phyloP scores from a whole-genome alignment of 1,140 invertebrate genomes.

The Zaprionus ghesquierei region DNA sequence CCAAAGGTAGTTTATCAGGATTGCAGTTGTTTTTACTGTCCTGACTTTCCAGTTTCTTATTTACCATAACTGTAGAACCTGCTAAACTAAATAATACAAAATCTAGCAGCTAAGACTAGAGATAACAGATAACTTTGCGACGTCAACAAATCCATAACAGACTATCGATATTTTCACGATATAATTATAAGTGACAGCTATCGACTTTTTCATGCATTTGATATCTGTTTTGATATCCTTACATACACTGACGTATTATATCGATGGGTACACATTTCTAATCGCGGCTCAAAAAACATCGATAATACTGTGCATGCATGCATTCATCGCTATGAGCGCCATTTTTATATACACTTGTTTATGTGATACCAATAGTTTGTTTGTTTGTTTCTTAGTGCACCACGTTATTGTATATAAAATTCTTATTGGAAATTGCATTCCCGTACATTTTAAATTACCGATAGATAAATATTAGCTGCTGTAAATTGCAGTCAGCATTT shows the following conservation, averaged over 20 bases:
- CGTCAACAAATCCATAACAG: neutral
- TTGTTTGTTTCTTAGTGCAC: neutral
- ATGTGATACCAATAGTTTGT: neutral
- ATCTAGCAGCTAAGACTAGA: neutral
- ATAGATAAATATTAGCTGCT: neutral
- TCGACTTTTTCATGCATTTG: neutral
- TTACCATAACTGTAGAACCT: neutral
- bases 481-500: neutral
- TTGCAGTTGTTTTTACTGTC: slow-evolving; percentile 54
- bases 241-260: neutral
- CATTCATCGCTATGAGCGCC: slow-evolving; percentile 9
- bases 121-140: neutral
- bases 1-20: slow-evolving; percentile 53
- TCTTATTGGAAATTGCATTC: neutral
- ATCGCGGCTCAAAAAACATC: neutral
- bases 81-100: neutral
- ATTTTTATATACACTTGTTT: slow-evolving; percentile 4
- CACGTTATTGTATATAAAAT: neutral
- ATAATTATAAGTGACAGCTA: too few species aligned
- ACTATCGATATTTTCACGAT: neutral
- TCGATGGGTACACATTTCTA: neutral
- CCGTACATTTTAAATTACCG: neutral
- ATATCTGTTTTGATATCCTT: neutral
- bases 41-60: slow-evolving; percentile 17
- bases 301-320: neutral